phyloP scores from a whole-genome alignment of 2,888 invertebrate genomes.

The Metacarcinus magister region DNA sequence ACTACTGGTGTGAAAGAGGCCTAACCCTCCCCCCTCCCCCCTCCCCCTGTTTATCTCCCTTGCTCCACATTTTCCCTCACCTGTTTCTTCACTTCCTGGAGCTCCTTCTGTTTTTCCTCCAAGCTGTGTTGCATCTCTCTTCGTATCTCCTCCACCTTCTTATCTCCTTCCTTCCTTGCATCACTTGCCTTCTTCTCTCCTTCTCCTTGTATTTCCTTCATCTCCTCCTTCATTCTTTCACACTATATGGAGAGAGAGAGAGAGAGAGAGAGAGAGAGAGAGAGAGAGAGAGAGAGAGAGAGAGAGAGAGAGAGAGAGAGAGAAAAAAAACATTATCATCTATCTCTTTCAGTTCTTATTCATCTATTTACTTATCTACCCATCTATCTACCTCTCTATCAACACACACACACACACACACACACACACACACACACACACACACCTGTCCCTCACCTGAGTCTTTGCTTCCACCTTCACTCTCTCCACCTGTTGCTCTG shows the following conservation, averaged over 20 bases:
- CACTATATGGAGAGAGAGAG: neutral
- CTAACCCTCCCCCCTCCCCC: too few species aligned
- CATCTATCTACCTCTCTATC: too few species aligned
- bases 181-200: slow-evolving; percentile 18
- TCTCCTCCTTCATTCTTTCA: neutral
- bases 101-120: neutral
- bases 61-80: neutral
- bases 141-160: neutral
- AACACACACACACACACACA: neutral
- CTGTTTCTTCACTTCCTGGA: neutral
- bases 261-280: neutral
- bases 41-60: too few species aligned
- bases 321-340: too few species aligned
- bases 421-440: neutral
- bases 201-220: slow-evolving; percentile 43
- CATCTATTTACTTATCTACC: neutral
- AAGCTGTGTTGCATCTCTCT: neutral
- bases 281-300: neutral
- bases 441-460: neutral
- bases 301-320: too few species aligned
- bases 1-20: too few species aligned
- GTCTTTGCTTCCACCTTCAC: slow-evolving; percentile 53
- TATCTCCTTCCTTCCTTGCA: slow-evolving; percentile 14
- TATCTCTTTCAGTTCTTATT: neutral
- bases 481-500: slow-evolving; percentile 10